A percentile compares a stretch with the other conserved stretches of the same genome.
Conservation (phyloP, 2,113 vertebrate species). For the Barbus barbus region DNA sequence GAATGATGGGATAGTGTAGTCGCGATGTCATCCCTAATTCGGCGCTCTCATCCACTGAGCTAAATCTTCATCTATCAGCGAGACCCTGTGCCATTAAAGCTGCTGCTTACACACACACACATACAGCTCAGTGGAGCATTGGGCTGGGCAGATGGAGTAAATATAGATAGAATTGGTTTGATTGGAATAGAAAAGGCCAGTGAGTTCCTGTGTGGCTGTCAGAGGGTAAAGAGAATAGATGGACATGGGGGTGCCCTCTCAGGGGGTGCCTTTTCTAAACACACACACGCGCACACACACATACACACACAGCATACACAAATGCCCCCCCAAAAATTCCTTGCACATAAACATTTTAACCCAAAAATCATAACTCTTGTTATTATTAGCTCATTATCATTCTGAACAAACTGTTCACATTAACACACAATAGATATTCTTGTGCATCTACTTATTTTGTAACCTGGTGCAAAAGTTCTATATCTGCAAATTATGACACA, state of each 20-base stretch:
- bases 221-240: slow-evolving; percentile 58
- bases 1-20: slow-evolving; percentile 72
- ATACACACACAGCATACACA: neutral
- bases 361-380: neutral
- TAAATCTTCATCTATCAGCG: slow-evolving; percentile 60
- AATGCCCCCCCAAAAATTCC: neutral
- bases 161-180: slow-evolving; percentile 69
- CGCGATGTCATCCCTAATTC: slow-evolving; percentile 73
- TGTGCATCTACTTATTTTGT: neutral
- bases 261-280: slow-evolving; percentile 17
- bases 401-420: neutral
- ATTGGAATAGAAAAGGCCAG: slow-evolving; percentile 67
- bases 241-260: slow-evolving; percentile 40
- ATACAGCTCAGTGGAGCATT: slow-evolving; percentile 66
- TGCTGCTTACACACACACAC: slow-evolving; percentile 38
- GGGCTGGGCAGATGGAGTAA: slow-evolving; percentile 74
- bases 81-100: slow-evolving; percentile 56
- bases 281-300: neutral
- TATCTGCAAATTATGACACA: neutral
- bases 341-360: neutral
- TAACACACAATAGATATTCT: neutral
- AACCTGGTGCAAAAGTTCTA: neutral
- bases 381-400: neutral
- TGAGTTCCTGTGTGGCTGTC: slow-evolving; percentile 58
- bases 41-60: slow-evolving; percentile 65